Evolutionary conservation across 1,140 invertebrate genomes (phyloP).

Genomic region (Cotesia typhae): DNA sequence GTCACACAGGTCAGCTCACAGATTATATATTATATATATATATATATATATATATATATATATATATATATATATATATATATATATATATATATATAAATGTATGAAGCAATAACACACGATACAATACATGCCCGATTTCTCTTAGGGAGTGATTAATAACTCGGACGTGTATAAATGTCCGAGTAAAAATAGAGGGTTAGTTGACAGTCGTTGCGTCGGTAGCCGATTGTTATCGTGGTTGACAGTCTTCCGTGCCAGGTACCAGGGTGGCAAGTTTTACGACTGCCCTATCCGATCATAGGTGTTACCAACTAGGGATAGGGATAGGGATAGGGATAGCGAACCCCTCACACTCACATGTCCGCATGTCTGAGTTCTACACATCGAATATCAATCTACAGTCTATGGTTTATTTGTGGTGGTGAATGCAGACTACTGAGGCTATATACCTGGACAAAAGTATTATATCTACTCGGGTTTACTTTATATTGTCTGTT

Average conservation of each 20-base stretch:
- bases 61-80: no score
- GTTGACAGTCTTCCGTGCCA: constrained; percentile 26
- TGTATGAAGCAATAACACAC: no score
- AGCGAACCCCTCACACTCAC: neutral
- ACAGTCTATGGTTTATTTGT: no score
- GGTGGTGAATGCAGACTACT: neutral
- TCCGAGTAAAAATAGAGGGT: neutral
- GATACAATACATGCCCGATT: no score
- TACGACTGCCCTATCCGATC: constrained; percentile 25
- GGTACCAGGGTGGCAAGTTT: constrained; percentile 32
- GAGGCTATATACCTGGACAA: neutral
- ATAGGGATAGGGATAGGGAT: no score
- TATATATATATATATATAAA: no score
- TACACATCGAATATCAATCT: no score
- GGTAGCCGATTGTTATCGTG: constrained; percentile 34
- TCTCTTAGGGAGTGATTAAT: constrained; percentile 4
- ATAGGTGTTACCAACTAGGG: constrained; percentile 13
- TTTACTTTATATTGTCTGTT: neutral
- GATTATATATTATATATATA: no score
- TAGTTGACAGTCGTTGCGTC: constrained; percentile 1
- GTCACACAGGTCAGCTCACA: no score
- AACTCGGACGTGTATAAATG: constrained; percentile 4
- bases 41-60: no score
- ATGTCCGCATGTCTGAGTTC: neutral
- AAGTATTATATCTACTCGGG: no score